Conservation (phyloP, 2,113 vertebrate genomes). For the Poeciliopsis prolifica region DNA sequence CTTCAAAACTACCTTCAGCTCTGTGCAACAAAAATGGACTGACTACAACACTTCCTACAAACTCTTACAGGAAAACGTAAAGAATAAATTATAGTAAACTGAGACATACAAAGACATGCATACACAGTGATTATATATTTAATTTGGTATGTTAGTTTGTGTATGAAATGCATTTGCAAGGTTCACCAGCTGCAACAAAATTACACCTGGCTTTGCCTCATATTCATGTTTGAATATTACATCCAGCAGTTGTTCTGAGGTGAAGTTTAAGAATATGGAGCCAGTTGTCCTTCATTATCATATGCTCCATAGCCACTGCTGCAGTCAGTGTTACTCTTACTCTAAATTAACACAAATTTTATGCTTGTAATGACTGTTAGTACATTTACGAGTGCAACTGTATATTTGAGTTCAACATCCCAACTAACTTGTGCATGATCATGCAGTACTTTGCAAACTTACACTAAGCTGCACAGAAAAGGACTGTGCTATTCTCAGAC, state of each 20-base stretch:
- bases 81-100: conserved; percentile 49
- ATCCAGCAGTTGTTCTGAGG: too few species aligned
- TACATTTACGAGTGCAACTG: not conserved
- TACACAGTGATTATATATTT: conserved; percentile 20
- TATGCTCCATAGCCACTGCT: too few species aligned
- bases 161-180: conserved; percentile 20
- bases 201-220: conserved; percentile 11
- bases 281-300: too few species aligned
- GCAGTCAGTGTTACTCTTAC: too few species aligned
- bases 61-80: conserved; percentile 42
- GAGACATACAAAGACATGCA: conserved; percentile 20
- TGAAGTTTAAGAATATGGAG: too few species aligned
- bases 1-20: conserved; percentile 65
- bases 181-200: conserved; percentile 15
- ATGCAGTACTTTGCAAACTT: conserved; percentile 6
- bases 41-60: conserved; percentile 25
- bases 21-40: conserved; percentile 17
- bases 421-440: not conserved
- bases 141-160: conserved; percentile 8
- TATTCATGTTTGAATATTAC: too few species aligned
- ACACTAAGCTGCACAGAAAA: conserved; percentile 29
- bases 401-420: not conserved
- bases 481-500: not conserved
- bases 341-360: not conserved
- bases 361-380: not conserved